Base-by-base conservation (phyloP, 1,140 invertebrate genomes). In the Drosophila prosaltans region DNA sequence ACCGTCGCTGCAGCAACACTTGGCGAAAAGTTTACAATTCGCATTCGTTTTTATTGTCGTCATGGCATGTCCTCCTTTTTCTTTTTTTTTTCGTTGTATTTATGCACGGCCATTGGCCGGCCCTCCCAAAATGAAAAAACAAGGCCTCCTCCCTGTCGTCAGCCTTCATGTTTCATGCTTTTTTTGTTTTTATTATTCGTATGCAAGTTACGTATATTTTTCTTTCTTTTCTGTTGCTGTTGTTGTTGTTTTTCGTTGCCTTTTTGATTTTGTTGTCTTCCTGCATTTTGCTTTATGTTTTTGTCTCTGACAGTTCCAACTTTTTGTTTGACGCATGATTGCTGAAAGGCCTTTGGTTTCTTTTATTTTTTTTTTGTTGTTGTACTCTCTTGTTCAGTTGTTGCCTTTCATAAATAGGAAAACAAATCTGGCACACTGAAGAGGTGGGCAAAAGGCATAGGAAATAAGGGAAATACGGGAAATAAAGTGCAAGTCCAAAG, bases 21-120 rank as follows among this genome's bases (percentile, higher is more conserved):
- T 85, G 79, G 82, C 82, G 76, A 85, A 88, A 86, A 88, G 70
- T 82, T 86, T 80, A 72, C 83, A 83, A 88, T 88, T 86, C 72
- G 68, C 83, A 86, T 86, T 86, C 83, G 65, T 86, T 88, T 86
- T 86, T 86, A 88, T 88, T 86, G 83, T 88, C 83, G 70, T 89
- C 84, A 83, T 86, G 73, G 65, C 73, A 80, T 88, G 76, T 81
- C 80, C 73, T 74, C 72, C 54, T 64, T 81, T 82, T 79, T 60
- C 65, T 41, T 72, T 43, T 68, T 30, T 30, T 71, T 36, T 61
- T 68, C 10, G 5, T 68, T 16, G 9, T 30, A 61, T 59, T 78
- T 74, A 68, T 82, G 66, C 55, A 65, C 70, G 71, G 80, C 73
- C 73, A 88, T 81, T 86, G 69, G 69, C 39, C 60, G 28, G 62